Percentiles rank a stretch among this genome's conserved stretches.
Evolutionary conservation across 2,797 vertebrate species (phyloP).

Genomic region (Pseudochromis fuscus): DNA sequence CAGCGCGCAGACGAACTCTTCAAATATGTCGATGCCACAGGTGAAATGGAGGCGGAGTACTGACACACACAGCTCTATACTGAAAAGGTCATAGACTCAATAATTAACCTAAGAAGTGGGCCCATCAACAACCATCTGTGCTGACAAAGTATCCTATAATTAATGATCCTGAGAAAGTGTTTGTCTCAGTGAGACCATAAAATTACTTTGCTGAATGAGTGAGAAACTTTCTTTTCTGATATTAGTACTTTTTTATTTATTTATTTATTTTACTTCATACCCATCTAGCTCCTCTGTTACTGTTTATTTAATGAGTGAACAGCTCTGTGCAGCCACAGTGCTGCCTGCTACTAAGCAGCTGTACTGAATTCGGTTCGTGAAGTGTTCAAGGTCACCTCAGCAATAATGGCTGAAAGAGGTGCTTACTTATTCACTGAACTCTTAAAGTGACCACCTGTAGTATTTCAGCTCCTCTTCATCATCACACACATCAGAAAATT

Average conservation of each 20-base stretch:
- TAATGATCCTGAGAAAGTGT: slow-evolving; percentile 15
- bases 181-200: not conserved
- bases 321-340: not conserved
- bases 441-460: not conserved
- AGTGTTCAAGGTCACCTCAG: slow-evolving; percentile 8
- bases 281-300: not conserved
- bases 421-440: slow-evolving; percentile 16
- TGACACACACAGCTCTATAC: slow-evolving; percentile 29
- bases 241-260: not conserved
- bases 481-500: slow-evolving; percentile 8
- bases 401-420: not conserved
- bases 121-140: slow-evolving; percentile 18
- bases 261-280: not conserved
- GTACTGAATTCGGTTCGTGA: slow-evolving; percentile 12
- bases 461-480: not conserved
- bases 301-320: not conserved
- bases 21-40: slow-evolving; percentile 39
- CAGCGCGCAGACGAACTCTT: not conserved
- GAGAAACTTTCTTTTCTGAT: not conserved
- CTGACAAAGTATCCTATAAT: slow-evolving; percentile 13
- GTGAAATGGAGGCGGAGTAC: slow-evolving; percentile 19
- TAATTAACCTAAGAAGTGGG: slow-evolving; percentile 37
- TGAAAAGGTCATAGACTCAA: slow-evolving; percentile 54
- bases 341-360: not conserved
- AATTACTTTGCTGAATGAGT: slow-evolving; percentile 15